These are phyloP conservation scores for Taxidea taxus DNA, from an alignment of 2,113 vertebrate genomes.

Conservation along the genomic window DNA sequence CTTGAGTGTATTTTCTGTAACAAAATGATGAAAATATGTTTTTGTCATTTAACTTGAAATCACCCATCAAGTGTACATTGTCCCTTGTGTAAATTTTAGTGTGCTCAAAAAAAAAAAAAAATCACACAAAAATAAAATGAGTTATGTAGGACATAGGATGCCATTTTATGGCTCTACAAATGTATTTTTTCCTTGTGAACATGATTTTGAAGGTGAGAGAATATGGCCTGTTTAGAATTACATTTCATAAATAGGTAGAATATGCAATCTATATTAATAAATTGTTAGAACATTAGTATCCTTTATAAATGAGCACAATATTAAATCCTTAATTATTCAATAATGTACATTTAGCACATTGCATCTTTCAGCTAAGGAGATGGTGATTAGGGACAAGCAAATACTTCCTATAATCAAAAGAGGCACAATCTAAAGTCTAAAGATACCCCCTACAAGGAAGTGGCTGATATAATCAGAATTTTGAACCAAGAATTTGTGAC, in stretches of 20 bases:
- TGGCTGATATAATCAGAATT: neutral
- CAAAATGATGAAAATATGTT: constrained; percentile 54
- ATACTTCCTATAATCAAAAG: neutral
- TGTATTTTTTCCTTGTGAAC: neutral
- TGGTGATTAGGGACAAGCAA: neutral
- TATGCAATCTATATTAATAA: constrained; percentile 1
- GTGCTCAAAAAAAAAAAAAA: neutral
- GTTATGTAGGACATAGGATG: neutral
- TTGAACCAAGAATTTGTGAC: neutral
- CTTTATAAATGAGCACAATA: neutral
- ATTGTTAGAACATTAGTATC: neutral
- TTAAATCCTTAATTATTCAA: neutral
- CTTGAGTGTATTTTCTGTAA: constrained; percentile 46
- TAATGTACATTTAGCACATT: neutral
- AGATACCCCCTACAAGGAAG: neutral
- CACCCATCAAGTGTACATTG: neutral
- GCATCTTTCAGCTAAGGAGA: neutral
- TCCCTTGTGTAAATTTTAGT: constrained; percentile 22
- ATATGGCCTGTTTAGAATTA: neutral
- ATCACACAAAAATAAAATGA: neutral
- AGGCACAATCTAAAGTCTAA: neutral
- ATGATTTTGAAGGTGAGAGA: constrained; percentile 51
- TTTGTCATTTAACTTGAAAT: constrained; percentile 57
- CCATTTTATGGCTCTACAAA: constrained; percentile 6
- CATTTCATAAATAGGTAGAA: constrained; percentile 48